Percentiles rank a stretch among this genome's conserved stretches.
Conservation (phyloP, 2,888 invertebrate genomes). For the Sminthurinus aureus region DNA sequence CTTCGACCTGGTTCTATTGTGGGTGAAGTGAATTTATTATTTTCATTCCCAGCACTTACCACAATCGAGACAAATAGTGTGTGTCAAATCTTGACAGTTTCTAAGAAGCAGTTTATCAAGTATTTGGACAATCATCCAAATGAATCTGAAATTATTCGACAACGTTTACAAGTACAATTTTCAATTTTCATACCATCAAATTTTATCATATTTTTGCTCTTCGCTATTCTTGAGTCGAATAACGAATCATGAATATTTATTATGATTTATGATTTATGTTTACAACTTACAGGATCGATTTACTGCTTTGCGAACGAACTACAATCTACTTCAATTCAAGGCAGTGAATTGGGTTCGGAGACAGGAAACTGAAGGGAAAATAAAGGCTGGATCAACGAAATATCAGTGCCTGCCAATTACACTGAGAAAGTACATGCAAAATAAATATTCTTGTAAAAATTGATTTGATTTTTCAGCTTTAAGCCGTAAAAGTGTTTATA, state of each 20-base stretch:
- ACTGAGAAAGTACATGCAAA: slow-evolving; percentile 1
- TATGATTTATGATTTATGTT: neutral
- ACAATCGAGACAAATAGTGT: slow-evolving; percentile 47
- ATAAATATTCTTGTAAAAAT: neutral
- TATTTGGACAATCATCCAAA: slow-evolving; percentile 45
- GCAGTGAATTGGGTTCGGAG: slow-evolving; percentile 49
- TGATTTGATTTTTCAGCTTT: neutral
- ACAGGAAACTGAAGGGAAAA: neutral
- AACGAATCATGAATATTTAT: neutral
- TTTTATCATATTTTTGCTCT: no score
- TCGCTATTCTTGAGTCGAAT: no score
- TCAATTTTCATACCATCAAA: neutral
- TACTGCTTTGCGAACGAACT: slow-evolving; percentile 38
- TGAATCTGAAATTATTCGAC: slow-evolving; percentile 39
- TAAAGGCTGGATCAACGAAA: neutral
- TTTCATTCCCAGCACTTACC: slow-evolving; percentile 45
- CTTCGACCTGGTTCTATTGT: slow-evolving; percentile 51
- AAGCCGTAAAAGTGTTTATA: neutral
- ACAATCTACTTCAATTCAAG: slow-evolving; percentile 41
- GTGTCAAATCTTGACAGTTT: slow-evolving; percentile 50
- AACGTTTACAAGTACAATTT: slow-evolving; percentile 38
- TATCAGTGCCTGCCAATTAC: slow-evolving; percentile 35
- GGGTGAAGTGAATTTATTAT: slow-evolving; percentile 52
- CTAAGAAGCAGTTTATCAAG: slow-evolving; percentile 46
- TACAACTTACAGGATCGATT: slow-evolving; percentile 29